A percentile compares a stretch with the other conserved stretches of the same genome.
phyloP scores from a whole-genome alignment of 2,888 invertebrate genomes.

The Cephus nigrinus region DNA sequence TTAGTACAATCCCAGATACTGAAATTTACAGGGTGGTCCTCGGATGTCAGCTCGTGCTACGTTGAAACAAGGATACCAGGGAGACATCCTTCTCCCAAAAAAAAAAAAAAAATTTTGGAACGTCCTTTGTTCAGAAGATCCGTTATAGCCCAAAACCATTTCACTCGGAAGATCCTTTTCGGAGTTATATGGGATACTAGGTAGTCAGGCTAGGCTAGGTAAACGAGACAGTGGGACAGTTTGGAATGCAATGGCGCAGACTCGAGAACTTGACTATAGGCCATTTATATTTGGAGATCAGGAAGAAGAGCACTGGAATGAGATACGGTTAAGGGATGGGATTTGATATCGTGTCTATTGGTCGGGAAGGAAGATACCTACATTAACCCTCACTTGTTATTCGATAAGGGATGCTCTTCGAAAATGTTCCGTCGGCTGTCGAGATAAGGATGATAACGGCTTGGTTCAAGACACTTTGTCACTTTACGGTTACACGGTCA shows the following conservation, averaged over 20 bases:
- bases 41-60: not conserved
- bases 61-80: not conserved
- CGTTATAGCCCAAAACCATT: not conserved
- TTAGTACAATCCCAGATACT: not conserved
- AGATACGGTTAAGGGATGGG: not conserved
- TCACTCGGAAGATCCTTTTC: not conserved
- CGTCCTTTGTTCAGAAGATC: not conserved
- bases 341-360: not conserved
- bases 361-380: constrained; percentile 43
- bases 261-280: not conserved
- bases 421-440: constrained; percentile 46
- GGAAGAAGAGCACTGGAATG: not conserved
- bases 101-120: not conserved
- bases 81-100: not conserved
- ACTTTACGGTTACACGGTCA: not conserved
- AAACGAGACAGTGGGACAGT: not conserved
- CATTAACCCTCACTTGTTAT: constrained; percentile 57
- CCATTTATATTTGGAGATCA: not conserved
- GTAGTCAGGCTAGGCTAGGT: not conserved
- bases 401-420: constrained; percentile 50
- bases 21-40: not conserved
- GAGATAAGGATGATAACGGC: constrained; percentile 55
- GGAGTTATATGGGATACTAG: not conserved
- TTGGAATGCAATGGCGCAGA: not conserved
- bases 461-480: constrained; percentile 11